phyloP scores from a whole-genome alignment of 2,888 invertebrate species.

The Acanthosoma haemorrhoidale region DNA sequence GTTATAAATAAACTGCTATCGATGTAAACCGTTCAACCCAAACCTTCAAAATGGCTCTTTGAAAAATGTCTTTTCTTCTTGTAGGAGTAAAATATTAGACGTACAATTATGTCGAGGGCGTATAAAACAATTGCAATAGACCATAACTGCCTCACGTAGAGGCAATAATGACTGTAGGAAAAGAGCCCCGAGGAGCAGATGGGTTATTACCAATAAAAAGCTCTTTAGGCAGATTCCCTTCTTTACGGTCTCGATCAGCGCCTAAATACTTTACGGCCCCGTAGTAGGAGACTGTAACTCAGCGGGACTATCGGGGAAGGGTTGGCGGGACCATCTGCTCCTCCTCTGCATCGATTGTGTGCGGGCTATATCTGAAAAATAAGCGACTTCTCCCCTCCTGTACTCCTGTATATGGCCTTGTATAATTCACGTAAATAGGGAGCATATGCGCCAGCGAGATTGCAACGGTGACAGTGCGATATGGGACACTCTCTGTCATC shows the following conservation, averaged over 20 bases:
- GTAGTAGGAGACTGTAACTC: not conserved
- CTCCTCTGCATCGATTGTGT: not conserved
- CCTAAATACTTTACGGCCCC: not conserved
- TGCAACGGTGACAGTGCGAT: slow-evolving; percentile 3
- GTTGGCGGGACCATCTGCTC: not conserved
- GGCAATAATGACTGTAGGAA: too few species aligned
- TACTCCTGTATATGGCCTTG: slow-evolving; percentile 13
- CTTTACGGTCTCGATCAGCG: not conserved
- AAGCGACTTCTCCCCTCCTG: not conserved
- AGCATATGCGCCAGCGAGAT: not conserved
- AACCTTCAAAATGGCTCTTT: too few species aligned
- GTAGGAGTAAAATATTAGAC: too few species aligned
- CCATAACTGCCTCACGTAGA: too few species aligned
- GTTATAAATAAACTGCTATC: too few species aligned
- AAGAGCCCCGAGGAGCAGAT: not conserved
- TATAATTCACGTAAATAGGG: slow-evolving; percentile 27
- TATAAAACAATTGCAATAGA: too few species aligned
- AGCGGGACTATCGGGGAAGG: not conserved
- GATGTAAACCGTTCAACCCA: too few species aligned
- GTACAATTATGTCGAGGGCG: too few species aligned
- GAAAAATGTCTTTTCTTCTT: too few species aligned
- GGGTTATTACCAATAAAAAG: not conserved
- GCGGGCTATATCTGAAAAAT: too few species aligned
- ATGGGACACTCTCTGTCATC: not conserved
- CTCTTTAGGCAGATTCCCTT: slow-evolving; percentile 11